Conservation (phyloP, 2,888 invertebrate genomes). For the Serripes groenlandicus region DNA sequence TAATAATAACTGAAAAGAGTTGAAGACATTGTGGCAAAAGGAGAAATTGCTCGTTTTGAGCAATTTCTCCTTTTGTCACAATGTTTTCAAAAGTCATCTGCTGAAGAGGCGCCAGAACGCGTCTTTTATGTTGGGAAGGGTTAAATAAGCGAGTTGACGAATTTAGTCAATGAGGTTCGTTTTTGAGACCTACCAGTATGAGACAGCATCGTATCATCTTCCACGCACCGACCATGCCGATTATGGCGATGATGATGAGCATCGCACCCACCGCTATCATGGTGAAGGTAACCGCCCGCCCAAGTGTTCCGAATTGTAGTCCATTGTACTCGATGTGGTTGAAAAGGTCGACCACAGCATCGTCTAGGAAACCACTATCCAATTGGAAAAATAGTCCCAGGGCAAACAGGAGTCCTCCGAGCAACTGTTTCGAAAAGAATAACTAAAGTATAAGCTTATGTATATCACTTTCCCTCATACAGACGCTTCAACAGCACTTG, state of each 20-base stretch:
- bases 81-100: neutral
- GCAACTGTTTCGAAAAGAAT: too few species aligned
- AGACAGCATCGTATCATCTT: constrained; percentile 46
- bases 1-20: neutral
- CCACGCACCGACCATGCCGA: constrained; percentile 62
- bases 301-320: constrained; percentile 47
- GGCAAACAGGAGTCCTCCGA: constrained; percentile 31
- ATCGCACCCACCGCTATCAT: constrained; percentile 58
- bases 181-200: constrained; percentile 58
- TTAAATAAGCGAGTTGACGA: too few species aligned
- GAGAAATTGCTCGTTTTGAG: neutral
- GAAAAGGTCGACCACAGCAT: constrained; percentile 44
- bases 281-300: constrained; percentile 49
- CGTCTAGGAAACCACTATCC: constrained; percentile 44
- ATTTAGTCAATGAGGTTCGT: too few species aligned
- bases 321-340: constrained; percentile 44
- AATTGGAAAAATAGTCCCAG: constrained; percentile 55
- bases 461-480: too few species aligned
- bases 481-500: neutral
- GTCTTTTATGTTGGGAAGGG: too few species aligned
- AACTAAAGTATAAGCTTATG: too few species aligned
- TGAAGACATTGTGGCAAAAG: neutral
- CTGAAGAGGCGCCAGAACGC: neutral
- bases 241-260: constrained; percentile 48
- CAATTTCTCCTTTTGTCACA: neutral